Evolutionary conservation across 2,797 vertebrate genomes (phyloP), one percentile per base, ranked within the genome.

Genomic region (Anableps anableps): DNA sequence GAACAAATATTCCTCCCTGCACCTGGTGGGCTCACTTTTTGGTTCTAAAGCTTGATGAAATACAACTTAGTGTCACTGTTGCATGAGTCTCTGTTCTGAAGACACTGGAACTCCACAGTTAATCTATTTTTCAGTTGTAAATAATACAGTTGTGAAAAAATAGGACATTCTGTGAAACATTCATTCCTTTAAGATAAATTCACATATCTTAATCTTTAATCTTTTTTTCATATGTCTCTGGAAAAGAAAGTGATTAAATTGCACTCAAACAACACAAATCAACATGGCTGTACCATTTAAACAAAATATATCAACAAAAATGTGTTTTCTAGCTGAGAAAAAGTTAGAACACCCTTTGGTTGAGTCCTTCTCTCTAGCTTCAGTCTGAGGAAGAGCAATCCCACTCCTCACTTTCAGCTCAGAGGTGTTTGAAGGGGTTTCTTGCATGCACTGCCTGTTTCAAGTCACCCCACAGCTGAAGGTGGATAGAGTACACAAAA

Each of bases 81-180:
- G 53, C 73, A 66, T 2, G 2, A 13, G 41, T 11, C 10, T 79
- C 26, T n/a, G 45, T 53, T 82, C 72, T 80, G 13, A 83, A 77
- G 70, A 83, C 50, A 51, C 19, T 10, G 19, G 29, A 62, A 19
- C 29, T 4, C 3, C 53, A 55, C 11, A 55, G 53, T 34, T 7
- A 34, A 62, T 34, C 29, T 11, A 9, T 6, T 4, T 66, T 38
- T 66, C 5, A 38, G 31, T 66, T 60, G 14, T 38, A 9, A 66
- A 66, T 23, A 38, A 38, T 4, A 23, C 19, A 66, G 19, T 38
- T 7, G 19, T 64, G 6, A 62, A 29, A 58, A 60, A 60, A 34
- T 21, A 36, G 19, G 31, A 64, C 60, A 64, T 14, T 1, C 7
- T 5, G 36, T 19, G 19, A 64, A 64, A 38, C 34, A 38, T 36